Conservation (phyloP, 1,140 invertebrate genomes). For the Elymnias hypermnestra region DNA sequence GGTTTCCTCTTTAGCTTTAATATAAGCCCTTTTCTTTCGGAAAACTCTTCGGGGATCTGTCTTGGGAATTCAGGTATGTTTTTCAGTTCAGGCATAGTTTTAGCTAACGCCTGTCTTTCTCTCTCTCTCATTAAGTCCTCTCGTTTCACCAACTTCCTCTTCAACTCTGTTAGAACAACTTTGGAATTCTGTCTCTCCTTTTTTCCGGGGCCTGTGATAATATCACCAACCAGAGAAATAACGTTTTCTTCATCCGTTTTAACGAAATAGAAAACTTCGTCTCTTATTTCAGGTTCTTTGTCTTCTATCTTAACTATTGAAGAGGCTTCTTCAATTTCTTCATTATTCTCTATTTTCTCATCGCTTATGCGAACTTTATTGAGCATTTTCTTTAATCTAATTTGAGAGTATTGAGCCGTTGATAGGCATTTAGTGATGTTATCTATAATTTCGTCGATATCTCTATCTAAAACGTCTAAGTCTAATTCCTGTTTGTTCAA, state of each 20-base stretch:
- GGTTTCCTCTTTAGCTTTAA: conserved; percentile 30
- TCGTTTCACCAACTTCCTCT: conserved; percentile 61
- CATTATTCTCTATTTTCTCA: conserved; percentile 10
- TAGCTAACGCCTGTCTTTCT: conserved; percentile 61
- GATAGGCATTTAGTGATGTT: conserved; percentile 44
- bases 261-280: conserved; percentile 68
- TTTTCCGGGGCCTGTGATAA: conserved; percentile 50
- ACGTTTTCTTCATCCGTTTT: conserved; percentile 56
- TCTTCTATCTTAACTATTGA: conserved; percentile 57
- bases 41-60: conserved; percentile 55
- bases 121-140: conserved; percentile 69
- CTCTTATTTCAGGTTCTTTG: conserved; percentile 42
- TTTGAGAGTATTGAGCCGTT: conserved; percentile 50
- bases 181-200: conserved; percentile 54
- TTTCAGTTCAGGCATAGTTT: conserved; percentile 67
- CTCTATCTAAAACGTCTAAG: conserved; percentile 45
- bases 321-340: conserved; percentile 26
- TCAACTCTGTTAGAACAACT: conserved; percentile 55
- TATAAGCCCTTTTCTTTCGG: conserved; percentile 44
- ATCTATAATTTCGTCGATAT: conserved; percentile 59
- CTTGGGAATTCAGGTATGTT: conserved; percentile 63
- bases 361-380: conserved; percentile 31
- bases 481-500: conserved; percentile 49
- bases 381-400: conserved; percentile 54
- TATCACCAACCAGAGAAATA: conserved; percentile 31